Percentiles rank a stretch among this genome's conserved stretches.
Evolutionary conservation across 2,888 invertebrate genomes (phyloP).

Genomic region (Argynnis bischoffii): DNA sequence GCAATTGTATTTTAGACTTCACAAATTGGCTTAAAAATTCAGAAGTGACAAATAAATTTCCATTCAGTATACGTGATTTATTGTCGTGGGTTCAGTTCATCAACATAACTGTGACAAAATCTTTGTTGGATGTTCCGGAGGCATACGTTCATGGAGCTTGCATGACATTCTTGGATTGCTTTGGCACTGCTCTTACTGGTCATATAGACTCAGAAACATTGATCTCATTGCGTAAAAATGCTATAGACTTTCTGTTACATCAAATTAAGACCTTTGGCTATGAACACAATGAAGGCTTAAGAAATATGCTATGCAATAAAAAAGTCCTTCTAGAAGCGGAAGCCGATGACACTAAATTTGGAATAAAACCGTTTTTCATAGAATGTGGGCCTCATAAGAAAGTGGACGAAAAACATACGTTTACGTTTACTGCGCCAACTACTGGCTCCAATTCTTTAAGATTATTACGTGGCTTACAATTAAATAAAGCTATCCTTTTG

Average conservation of each 20-base stretch:
- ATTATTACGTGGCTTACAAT: slow-evolving; percentile 92
- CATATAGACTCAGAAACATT: slow-evolving; percentile 84
- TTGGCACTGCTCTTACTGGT: slow-evolving; percentile 91
- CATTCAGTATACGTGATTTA: slow-evolving; percentile 95
- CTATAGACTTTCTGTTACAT: slow-evolving; percentile 80
- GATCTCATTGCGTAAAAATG: slow-evolving; percentile 68
- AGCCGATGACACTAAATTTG: slow-evolving; percentile 78
- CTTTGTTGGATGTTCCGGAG: slow-evolving; percentile 77
- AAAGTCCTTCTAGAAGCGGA: slow-evolving; percentile 62
- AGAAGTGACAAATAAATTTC: slow-evolving; percentile 89
- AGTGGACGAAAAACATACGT: slow-evolving; percentile 63
- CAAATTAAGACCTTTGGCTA: slow-evolving; percentile 75
- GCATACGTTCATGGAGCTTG: slow-evolving; percentile 95
- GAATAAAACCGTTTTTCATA: slow-evolving; percentile 90
- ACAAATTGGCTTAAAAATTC: slow-evolving; percentile 88
- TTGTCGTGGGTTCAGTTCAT: slow-evolving; percentile 96
- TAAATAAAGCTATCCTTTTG: slow-evolving; percentile 95
- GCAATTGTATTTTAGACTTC: slow-evolving; percentile 89
- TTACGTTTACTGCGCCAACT: slow-evolving; percentile 90
- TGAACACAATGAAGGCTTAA: slow-evolving; percentile 58
- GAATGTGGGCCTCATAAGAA: slow-evolving; percentile 70
- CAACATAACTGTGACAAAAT: slow-evolving; percentile 82
- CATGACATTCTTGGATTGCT: slow-evolving; percentile 94
- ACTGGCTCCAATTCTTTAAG: slow-evolving; percentile 91
- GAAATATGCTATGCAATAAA: slow-evolving; percentile 61